These are phyloP conservation scores for Morinoia aosen DNA, from an alignment of 2,888 invertebrate species.

Conservation along the genomic window DNA sequence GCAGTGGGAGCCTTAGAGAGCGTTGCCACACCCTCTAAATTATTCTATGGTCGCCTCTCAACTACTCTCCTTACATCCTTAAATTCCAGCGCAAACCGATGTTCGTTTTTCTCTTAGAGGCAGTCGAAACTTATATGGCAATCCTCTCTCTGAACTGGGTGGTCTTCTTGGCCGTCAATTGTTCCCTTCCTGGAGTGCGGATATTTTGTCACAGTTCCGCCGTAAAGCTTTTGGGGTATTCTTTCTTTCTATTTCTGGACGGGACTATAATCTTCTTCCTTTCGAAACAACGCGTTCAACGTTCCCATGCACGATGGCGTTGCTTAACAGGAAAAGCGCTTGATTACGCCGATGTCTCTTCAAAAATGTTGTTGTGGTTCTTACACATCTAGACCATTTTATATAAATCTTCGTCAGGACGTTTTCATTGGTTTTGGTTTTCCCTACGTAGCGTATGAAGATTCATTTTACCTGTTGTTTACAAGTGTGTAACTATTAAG, in stretches of 20 bases:
- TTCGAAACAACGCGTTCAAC: background rate
- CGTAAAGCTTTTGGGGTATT: background rate
- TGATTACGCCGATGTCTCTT: background rate
- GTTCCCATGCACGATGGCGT: background rate
- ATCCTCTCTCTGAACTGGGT: background rate
- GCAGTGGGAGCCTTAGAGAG: background rate
- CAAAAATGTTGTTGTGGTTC: background rate
- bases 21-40: background rate
- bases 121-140: background rate
- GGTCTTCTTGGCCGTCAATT: constrained; percentile 4
- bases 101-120: background rate
- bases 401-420: background rate
- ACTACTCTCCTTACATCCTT: background rate
- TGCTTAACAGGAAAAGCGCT: background rate
- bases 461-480: background rate
- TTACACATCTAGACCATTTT: background rate
- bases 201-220: constrained; percentile 4
- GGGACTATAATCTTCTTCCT: background rate
- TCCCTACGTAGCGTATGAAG: background rate
- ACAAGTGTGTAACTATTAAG: background rate
- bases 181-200: background rate
- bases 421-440: background rate
- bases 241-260: background rate
- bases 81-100: background rate
- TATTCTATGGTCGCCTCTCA: background rate